Base-by-base conservation (phyloP, 1,140 invertebrate species). In the Amyelois transitella region DNA sequence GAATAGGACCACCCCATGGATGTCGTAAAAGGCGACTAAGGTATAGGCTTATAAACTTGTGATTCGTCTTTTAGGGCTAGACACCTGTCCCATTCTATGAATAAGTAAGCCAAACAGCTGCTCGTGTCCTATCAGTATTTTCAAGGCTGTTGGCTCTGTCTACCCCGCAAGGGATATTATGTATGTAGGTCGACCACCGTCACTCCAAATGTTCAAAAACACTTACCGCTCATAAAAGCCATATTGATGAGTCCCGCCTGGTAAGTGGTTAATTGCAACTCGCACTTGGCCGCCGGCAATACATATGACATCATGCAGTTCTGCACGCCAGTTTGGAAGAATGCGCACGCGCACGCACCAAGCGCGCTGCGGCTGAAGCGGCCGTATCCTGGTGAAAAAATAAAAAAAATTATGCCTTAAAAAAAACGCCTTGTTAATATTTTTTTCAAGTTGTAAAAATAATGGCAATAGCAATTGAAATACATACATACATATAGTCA, bases 271-370 rank as follows among this genome's bases (percentile, higher is more conserved):
- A 91, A 76, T 2, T 87, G 54, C 3, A 92, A 77, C 54, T 92
- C 91, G 48, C 91, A 92, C 45, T 88, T 75, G 1, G 88, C 88
- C 18, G 89, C 89, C 6, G 91, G 88, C 25, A 91, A 54, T 25
- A 90, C 88, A 56, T 92, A 93, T 0, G 91, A 91, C 62, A 90
- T 90, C 0, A 92, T 76, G 18, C 89, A 91, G 75, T 92, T 92
- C 75, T 92, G 89, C 12, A 91, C 89, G 17, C 91, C 92, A 6
- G 84, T 88, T 2, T 89, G 87, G 49, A 91, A 69, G 64, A 91
- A 90, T 4, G 86, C 81, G 55, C 75, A 75, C 2, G 75, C 75
- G 53, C 80, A 87, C 4, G 75, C 81, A 0, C 80, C 75, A 0
- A 89, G 73, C 0, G 84, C 77, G 20, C 72, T 76, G 14, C 76